Evolutionary conservation across 1,140 invertebrate species (phyloP).

Genomic region (Drosophila rufa): DNA sequence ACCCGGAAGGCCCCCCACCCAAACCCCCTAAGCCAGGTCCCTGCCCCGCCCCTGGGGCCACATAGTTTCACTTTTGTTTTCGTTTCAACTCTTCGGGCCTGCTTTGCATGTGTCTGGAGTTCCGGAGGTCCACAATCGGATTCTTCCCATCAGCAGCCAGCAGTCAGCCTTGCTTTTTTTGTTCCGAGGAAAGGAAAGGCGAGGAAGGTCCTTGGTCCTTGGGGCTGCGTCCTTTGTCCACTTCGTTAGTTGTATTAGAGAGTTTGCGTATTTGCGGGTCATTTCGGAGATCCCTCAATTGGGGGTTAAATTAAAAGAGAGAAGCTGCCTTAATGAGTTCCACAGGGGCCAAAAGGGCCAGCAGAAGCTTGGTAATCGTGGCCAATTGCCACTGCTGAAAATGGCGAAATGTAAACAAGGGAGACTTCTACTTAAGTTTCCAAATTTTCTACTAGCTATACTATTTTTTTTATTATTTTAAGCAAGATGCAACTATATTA

Average conservation of each 20-base stretch:
- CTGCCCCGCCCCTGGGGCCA: slow-evolving; percentile 22
- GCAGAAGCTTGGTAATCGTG: slow-evolving; percentile 10
- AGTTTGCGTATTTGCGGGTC: slow-evolving; percentile 56
- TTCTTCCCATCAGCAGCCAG: slow-evolving; percentile 30
- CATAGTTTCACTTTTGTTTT: slow-evolving; percentile 82
- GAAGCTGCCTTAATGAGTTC: slow-evolving; percentile 39
- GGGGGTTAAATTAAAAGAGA: slow-evolving; percentile 45
- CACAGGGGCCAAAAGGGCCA: background rate
- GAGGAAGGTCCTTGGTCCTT: slow-evolving; percentile 15
- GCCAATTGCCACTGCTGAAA: slow-evolving; percentile 20
- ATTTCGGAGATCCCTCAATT: slow-evolving; percentile 49
- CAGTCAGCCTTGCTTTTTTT: slow-evolving; percentile 1
- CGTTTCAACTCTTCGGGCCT: slow-evolving; percentile 59
- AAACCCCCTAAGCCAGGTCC: background rate
- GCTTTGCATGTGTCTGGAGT: slow-evolving; percentile 59
- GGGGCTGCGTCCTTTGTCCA: slow-evolving; percentile 59
- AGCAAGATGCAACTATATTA: background rate
- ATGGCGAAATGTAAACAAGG: background rate
- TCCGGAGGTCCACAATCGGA: slow-evolving; percentile 32
- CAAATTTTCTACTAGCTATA: no score
- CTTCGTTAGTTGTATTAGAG: slow-evolving; percentile 80
- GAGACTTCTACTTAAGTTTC: background rate
- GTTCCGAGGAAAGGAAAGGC: background rate
- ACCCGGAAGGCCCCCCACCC: slow-evolving; percentile 6
- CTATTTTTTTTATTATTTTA: background rate